Base-by-base conservation (phyloP, 35 echinoderm and acorn worm species). In the Ptychodera flava region DNA sequence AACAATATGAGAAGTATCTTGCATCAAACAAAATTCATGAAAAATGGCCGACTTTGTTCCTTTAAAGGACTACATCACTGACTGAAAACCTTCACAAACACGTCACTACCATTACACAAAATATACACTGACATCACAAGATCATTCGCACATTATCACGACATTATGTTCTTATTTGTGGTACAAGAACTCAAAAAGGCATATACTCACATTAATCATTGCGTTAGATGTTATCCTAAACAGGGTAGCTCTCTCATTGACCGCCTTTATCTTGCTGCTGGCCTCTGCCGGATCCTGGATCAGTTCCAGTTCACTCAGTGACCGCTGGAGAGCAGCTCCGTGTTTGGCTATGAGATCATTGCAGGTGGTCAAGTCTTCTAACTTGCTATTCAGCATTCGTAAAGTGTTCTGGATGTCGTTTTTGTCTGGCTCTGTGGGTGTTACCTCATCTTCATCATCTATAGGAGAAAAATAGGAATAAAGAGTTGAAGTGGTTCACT, bases 161-260 rank as follows among this genome's bases (percentile, higher is more conserved):
- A n/a, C n/a, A n/a, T n/a, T n/a, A n/a, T n/a, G n/a, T n/a, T n/a
- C n/a, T n/a, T n/a, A n/a, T n/a, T n/a, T n/a, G n/a, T n/a, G n/a
- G n/a, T n/a, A n/a, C n/a, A n/a, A n/a, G 16, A 0, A 31, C 16
- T 31, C n/a, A 85, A 82, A 85, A 32, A 85, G 37, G 1, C 27
- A 0, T n/a, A n/a, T 28, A 94, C 95, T 94, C 90, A 98, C 95
- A 86, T 98, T 98, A 31, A 98, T 98, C 95, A 98, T 98, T 82
- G 95, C 95, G 81, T 99, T 99, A 12, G 96, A 99, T 52, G 96
- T 99, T 37, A 99, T 99, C 38, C 93, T 92, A 82, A 99, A 99
- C 35, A 99, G 79, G 1, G 96, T 99, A 12, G 96, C 93, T 81
- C 96, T 89, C 77, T 99, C 96, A 82, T 83, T 99, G 90, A 99